Evolutionary conservation across 2,888 invertebrate genomes (phyloP), one percentile per base, ranked within the genome.

Genomic region (Scaptomyza caliginosa): DNA sequence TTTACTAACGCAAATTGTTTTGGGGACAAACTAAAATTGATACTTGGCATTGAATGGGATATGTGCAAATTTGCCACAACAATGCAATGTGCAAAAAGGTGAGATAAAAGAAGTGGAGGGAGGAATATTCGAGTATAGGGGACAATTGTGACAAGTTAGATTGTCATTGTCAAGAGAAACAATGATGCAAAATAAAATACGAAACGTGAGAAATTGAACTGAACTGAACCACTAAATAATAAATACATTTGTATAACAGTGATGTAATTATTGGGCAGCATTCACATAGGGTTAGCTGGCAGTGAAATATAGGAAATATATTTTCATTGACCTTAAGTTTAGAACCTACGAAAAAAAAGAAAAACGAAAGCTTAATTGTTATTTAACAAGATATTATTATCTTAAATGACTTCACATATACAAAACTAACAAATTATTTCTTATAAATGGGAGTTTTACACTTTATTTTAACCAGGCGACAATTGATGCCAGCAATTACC

Each of bases 1-100:
- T 66, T 74, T 74, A 68, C 75, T 64, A 77, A 65, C 67, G 69
- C 67, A 86, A 82, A 74, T 84, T 72, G 81, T 59, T 67, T 60
- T 63, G 74, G 68, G 80, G 71, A 54, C 84, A 64, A 34, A 26
- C 68, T 65, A 58, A 84, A 84, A 70, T 86, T 72, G 64, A 83
- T 69, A 67, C 84, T 84, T 84, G 86, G 70, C 81, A 84, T 82
- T 82, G 84, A 74, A 77, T 65, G 45, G 24, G 60, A 55, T 30
- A 56, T 64, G 52, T 56, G 55, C 40, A 67, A 67, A 52, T 71
- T 66, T 55, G 59, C 66, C 58, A 66, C 28, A 58, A n/a, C 13
- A 34, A 8, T 17, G 8, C 43, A 21, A 17, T 48, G 59, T 42
- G 68, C 32, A 42, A 56, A 28, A 43, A 28, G 11, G 26, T 23